These are phyloP conservation scores for Drymonia ruficornis DNA, from an alignment of 2,888 invertebrate species.

Conservation along the genomic window DNA sequence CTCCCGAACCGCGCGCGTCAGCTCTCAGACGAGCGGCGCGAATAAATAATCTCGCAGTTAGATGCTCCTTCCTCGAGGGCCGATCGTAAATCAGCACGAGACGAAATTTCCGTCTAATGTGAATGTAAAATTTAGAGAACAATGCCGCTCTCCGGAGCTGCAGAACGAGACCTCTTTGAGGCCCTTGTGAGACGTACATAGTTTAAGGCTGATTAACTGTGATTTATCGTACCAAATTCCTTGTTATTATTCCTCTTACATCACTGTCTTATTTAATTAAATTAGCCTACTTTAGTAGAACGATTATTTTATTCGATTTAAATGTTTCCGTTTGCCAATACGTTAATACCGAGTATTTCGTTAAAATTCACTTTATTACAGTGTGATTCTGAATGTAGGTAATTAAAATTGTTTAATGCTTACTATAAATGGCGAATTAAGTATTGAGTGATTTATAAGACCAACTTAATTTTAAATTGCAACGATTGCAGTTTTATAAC, in stretches of 20 bases:
- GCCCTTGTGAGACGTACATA: conserved; percentile 57
- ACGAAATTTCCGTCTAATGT: conserved; percentile 72
- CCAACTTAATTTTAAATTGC: neutral
- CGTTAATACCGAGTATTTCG: conserved; percentile 16
- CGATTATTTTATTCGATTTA: neutral
- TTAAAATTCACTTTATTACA: neutral
- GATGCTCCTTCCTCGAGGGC: conserved; percentile 60
- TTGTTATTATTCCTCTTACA: conserved; percentile 3
- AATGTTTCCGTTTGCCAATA: conserved; percentile 19
- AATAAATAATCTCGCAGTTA: conserved; percentile 75
- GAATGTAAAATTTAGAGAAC: conserved; percentile 74
- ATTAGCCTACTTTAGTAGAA: neutral
- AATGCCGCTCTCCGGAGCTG: conserved; percentile 58
- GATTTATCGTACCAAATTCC: conserved; percentile 32
- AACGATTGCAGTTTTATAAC: conserved; percentile 7
- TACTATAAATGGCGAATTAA: neutral
- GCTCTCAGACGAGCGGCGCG: conserved; percentile 58
- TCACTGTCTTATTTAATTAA: neutral
- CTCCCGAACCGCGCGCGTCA: conserved; percentile 24
- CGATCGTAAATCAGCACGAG: conserved; percentile 72
- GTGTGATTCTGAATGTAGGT: neutral
- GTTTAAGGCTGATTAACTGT: conserved; percentile 54
- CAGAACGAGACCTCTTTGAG: conserved; percentile 55
- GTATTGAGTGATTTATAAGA: conserved; percentile 1
- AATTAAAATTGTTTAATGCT: neutral